Conservation (phyloP, 2,113 vertebrate genomes). For the Poeciliopsis retropinna region DNA sequence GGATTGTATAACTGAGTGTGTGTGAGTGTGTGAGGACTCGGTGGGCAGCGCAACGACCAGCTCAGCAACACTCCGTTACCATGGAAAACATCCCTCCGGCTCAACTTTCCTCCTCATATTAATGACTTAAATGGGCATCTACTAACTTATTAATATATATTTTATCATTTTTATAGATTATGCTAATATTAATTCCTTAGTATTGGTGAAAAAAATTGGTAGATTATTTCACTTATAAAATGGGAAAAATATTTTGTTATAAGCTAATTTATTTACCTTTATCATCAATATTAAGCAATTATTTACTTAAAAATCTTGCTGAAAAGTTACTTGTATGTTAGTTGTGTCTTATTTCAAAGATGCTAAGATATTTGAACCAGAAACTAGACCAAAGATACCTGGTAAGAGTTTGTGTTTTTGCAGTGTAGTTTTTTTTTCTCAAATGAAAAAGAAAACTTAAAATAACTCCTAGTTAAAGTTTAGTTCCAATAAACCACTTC, state of each 20-base stretch:
- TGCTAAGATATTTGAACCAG: too few relatives aligned
- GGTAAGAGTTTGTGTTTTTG: not conserved
- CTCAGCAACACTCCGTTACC: constrained; percentile 80
- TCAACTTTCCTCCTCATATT: not conserved
- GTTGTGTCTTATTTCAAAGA: too few relatives aligned
- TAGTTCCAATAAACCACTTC: too few relatives aligned
- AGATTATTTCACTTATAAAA: too few relatives aligned
- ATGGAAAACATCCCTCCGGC: constrained; percentile 74
- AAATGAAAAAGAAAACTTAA: not conserved
- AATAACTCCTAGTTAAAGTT: too few relatives aligned
- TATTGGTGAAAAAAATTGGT: too few relatives aligned
- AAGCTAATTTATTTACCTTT: too few relatives aligned
- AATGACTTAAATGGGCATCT: not conserved
- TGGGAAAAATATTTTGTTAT: too few relatives aligned
- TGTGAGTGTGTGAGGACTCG: constrained; percentile 58
- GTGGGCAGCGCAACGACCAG: constrained; percentile 79
- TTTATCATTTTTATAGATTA: not conserved
- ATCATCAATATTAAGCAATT: too few relatives aligned
- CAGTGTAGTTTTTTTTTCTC: not conserved
- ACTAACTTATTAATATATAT: not conserved
- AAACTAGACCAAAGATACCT: too few relatives aligned
- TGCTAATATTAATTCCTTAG: not conserved
- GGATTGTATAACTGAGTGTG: constrained; percentile 19
- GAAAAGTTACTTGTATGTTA: too few relatives aligned
- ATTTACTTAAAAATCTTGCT: too few relatives aligned